Percentiles rank a stretch among this genome's conserved stretches.
These are phyloP conservation scores for Limosa lapponica DNA, from an alignment of 2,797 vertebrate species.

Conservation along the genomic window DNA sequence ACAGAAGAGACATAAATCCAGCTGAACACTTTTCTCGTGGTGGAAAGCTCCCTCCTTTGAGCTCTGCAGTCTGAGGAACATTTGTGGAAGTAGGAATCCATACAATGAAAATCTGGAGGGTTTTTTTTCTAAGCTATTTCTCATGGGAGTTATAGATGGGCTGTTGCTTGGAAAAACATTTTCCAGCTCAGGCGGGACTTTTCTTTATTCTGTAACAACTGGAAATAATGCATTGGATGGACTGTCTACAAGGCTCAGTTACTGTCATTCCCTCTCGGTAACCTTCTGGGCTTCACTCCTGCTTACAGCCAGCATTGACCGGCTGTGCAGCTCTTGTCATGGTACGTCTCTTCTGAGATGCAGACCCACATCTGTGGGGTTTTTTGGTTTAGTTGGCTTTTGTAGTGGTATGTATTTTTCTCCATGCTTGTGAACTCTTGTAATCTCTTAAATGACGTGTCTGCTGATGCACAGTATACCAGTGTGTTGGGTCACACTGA, in stretches of 20 bases:
- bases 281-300: neutral
- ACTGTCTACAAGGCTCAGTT: neutral
- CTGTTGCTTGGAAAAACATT: neutral
- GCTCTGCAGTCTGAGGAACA: neutral
- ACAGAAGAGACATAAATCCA: neutral
- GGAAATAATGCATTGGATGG: neutral
- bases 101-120: neutral
- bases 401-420: neutral
- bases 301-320: neutral
- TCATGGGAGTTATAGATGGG: neutral
- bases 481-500: fast-evolving
- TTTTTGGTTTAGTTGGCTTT: too few species aligned
- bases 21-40: neutral
- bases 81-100: neutral
- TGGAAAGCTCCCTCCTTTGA: neutral
- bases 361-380: neutral
- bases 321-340: neutral
- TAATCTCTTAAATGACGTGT: fast-evolving
- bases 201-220: neutral
- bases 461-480: neutral
- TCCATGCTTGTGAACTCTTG: neutral
- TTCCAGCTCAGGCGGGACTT: neutral
- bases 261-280: neutral
- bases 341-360: neutral
- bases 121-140: neutral